A percentile compares a stretch with the other conserved stretches of the same genome.
phyloP scores from a whole-genome alignment of 2,113 vertebrate genomes.

The Myiozetetes cayanensis region DNA sequence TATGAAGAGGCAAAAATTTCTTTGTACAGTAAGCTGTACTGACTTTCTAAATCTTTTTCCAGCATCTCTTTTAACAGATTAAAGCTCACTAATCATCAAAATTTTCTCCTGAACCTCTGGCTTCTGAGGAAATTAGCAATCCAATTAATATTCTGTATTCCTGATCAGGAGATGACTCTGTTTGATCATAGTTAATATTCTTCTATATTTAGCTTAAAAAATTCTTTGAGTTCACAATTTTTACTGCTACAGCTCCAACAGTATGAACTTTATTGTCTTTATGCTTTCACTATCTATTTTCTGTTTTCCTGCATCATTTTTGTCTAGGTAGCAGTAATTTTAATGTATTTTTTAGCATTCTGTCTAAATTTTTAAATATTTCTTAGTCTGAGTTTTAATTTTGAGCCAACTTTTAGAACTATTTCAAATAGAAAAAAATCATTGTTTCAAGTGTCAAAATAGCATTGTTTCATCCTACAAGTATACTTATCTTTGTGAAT shows the following conservation, averaged over 20 bases:
- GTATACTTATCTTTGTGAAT: neutral
- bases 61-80: neutral
- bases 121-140: neutral
- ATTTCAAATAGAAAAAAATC: neutral
- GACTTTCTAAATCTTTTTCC: neutral
- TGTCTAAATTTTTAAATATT: neutral
- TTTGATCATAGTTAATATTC: neutral
- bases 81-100: neutral
- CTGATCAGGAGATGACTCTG: rapidly evolving
- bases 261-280: neutral
- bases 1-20: neutral
- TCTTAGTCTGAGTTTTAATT: neutral
- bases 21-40: neutral
- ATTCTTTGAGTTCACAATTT: neutral
- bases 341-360: neutral
- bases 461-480: neutral
- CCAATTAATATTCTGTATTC: neutral
- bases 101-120: neutral
- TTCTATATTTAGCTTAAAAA: neutral
- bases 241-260: neutral
- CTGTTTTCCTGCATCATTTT: neutral
- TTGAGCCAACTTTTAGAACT: neutral
- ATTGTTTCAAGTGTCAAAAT: neutral
- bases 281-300: neutral
- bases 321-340: neutral